A percentile compares a stretch with the other conserved stretches of the same genome.
Evolutionary conservation across 2,113 vertebrate species (phyloP).

Genomic region (Pavo muticus): DNA sequence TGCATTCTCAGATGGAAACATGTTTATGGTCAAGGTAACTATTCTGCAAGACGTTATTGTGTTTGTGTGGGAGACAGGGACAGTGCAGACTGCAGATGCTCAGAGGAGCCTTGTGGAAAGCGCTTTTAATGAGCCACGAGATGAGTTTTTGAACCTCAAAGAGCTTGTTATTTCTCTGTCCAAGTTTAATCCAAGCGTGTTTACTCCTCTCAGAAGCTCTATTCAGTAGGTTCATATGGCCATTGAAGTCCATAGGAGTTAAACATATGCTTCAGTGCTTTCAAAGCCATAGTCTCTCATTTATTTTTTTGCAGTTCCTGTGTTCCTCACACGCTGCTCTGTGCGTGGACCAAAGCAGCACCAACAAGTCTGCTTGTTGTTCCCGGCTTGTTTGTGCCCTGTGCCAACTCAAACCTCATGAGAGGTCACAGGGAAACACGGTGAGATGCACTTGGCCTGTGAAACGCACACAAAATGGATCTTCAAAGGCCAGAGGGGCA

Average conservation of each 20-base stretch:
- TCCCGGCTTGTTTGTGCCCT: neutral
- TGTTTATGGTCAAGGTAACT: neutral
- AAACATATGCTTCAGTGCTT: neutral
- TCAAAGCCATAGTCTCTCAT: neutral
- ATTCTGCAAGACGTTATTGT: neutral
- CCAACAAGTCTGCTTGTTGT: neutral
- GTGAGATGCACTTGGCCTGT: rapidly evolving
- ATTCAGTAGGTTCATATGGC: neutral
- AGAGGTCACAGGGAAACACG: neutral
- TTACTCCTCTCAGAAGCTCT: neutral
- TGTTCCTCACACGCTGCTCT: neutral
- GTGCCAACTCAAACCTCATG: conserved; percentile 22
- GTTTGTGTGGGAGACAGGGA: neutral
- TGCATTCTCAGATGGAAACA: neutral
- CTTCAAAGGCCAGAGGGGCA: neutral
- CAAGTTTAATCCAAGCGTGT: neutral
- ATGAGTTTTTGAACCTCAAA: neutral
- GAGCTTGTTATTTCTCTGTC: neutral
- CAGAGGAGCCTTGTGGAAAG: neutral
- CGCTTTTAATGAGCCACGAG: neutral
- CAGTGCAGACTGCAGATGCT: neutral
- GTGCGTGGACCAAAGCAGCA: neutral
- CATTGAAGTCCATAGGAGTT: neutral
- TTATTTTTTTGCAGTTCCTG: neutral
- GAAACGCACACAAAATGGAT: neutral